phyloP scores from a whole-genome alignment of 2,888 invertebrate genomes.

The Prosapia bicincta region DNA sequence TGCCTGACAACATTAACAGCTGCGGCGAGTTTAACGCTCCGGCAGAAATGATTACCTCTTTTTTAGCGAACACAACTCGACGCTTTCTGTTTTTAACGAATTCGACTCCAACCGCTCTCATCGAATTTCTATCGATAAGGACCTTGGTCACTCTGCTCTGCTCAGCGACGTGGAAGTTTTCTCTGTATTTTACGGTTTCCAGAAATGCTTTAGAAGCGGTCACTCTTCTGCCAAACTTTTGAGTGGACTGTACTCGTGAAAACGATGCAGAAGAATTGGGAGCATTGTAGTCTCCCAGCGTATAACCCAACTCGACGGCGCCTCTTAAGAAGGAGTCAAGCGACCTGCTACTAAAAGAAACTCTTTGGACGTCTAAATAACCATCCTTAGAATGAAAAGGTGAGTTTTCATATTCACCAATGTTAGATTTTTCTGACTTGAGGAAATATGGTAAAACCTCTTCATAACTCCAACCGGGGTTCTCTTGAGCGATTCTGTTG shows the following conservation, averaged over 20 bases:
- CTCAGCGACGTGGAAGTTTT: constrained; percentile 43
- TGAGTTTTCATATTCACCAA: constrained; percentile 36
- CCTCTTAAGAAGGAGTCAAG: constrained; percentile 62
- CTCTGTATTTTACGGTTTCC: constrained; percentile 44
- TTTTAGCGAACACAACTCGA: constrained; percentile 48
- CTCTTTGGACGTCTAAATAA: constrained; percentile 63
- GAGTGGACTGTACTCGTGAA: constrained; percentile 52
- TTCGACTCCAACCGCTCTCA: constrained; percentile 48
- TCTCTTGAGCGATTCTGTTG: constrained; percentile 38
- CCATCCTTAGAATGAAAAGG: constrained; percentile 63
- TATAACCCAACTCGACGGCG: constrained; percentile 57
- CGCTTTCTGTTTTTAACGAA: constrained; percentile 44
- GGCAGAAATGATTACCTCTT: constrained; percentile 62
- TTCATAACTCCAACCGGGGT: constrained; percentile 48
- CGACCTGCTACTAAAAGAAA: constrained; percentile 61
- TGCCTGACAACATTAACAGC: constrained; percentile 60
- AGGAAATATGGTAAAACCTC: constrained; percentile 44
- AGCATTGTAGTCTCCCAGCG: constrained; percentile 52
- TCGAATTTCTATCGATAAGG: constrained; percentile 46
- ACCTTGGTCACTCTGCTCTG: constrained; percentile 41
- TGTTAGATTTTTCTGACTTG: constrained; percentile 41
- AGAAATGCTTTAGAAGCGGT: constrained; percentile 59
- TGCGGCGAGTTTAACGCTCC: constrained; percentile 81
- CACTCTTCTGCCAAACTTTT: constrained; percentile 50
- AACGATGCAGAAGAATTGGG: constrained; percentile 46